Evolutionary conservation across 1,140 invertebrate genomes (phyloP).

Genomic region (Drosophila tsacasi): DNA sequence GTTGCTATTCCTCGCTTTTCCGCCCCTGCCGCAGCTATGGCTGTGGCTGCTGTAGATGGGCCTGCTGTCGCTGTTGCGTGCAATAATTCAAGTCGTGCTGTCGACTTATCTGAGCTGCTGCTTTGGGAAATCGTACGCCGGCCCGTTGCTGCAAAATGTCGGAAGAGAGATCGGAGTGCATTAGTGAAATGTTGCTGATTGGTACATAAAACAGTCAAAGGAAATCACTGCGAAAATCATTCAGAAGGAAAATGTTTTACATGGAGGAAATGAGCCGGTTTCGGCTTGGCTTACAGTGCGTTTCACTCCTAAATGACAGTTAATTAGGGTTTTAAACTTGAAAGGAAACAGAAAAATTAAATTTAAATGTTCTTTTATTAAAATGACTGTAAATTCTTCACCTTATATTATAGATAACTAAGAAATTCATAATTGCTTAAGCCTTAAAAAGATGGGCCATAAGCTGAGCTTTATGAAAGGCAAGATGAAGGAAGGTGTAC

Average conservation of each 20-base stretch:
- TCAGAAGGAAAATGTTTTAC: conserved; percentile 29
- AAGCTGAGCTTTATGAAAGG: background rate
- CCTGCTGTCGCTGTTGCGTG: conserved; percentile 65
- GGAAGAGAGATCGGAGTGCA: conserved; percentile 55
- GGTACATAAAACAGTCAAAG: conserved; percentile 39
- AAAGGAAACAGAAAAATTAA: too few species aligned
- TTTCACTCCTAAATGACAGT: background rate
- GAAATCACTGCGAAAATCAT: conserved; percentile 28
- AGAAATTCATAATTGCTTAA: background rate
- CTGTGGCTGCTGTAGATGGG: conserved; percentile 42
- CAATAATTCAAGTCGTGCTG: conserved; percentile 84
- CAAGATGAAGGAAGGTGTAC: background rate
- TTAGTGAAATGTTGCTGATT: conserved; percentile 60
- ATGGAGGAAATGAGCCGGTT: conserved; percentile 13
- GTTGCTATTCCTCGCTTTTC: conserved; percentile 48
- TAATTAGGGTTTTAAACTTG: background rate
- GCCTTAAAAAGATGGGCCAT: background rate
- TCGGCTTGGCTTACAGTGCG: conserved; percentile 15
- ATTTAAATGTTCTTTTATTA: background rate
- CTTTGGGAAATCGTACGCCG: conserved; percentile 78
- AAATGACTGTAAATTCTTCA: background rate
- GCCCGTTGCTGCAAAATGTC: conserved; percentile 66
- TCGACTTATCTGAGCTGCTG: conserved; percentile 80
- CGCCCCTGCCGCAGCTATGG: conserved; percentile 27
- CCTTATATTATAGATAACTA: background rate